Conservation (phyloP, 2,113 vertebrate species). For the Haemorhous mexicanus region DNA sequence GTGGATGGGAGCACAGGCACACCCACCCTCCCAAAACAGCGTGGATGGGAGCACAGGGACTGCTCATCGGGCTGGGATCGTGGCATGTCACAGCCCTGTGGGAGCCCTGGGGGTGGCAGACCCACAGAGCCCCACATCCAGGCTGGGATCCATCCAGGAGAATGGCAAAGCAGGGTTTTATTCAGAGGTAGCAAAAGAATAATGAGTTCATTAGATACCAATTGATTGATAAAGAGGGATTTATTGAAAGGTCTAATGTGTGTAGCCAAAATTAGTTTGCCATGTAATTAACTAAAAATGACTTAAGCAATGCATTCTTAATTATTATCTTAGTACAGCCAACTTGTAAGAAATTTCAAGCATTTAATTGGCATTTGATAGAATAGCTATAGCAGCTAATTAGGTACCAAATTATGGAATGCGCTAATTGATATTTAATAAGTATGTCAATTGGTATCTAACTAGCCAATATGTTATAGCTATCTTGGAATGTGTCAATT, state of each 20-base stretch:
- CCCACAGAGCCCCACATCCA: not conserved
- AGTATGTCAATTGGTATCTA: slow-evolving; percentile 79
- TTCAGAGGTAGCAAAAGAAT: slow-evolving; percentile 24
- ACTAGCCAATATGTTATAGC: slow-evolving; percentile 75
- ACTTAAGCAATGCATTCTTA: slow-evolving; percentile 73
- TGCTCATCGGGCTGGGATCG: fast-evolving
- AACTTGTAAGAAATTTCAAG: slow-evolving; percentile 72
- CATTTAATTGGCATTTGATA: slow-evolving; percentile 81
- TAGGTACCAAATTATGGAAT: slow-evolving; percentile 78
- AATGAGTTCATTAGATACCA: slow-evolving; percentile 66
- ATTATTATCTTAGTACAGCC: slow-evolving; percentile 70
- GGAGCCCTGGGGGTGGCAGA: not conserved
- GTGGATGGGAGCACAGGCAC: too few relatives aligned
- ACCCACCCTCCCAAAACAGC: not conserved
- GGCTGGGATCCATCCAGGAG: not conserved
- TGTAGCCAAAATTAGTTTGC: slow-evolving; percentile 73
- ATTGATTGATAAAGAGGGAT: slow-evolving; percentile 71
- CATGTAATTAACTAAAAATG: slow-evolving; percentile 73
- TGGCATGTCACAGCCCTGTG: fast-evolving
- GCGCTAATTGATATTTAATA: slow-evolving; percentile 82
- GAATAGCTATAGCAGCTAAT: slow-evolving; percentile 79
- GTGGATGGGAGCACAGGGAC: fast-evolving
- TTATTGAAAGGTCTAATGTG: slow-evolving; percentile 67
- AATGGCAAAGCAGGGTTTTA: not conserved
- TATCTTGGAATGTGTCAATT: slow-evolving; percentile 77